A percentile compares a stretch with the other conserved stretches of the same genome.
Evolutionary conservation across 2,888 invertebrate species (phyloP).

Genomic region (Eristalis intricaria): DNA sequence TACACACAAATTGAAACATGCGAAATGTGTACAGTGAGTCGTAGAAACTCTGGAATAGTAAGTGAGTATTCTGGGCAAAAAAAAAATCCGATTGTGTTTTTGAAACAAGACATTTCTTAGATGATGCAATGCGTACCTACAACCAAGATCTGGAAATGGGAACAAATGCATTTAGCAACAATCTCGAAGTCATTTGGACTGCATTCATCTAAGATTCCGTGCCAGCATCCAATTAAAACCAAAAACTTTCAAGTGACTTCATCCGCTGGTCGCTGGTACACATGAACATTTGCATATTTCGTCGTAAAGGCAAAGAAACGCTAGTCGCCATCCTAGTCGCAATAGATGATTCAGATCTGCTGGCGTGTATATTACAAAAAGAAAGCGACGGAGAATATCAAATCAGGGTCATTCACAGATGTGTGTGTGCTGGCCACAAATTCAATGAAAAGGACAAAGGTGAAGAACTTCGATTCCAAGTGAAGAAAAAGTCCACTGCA

Average conservation of each 20-base stretch:
- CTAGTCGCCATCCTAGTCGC: background rate
- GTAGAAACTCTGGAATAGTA: background rate
- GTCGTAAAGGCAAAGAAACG: too few relatives aligned
- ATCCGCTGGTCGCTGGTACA: too few relatives aligned
- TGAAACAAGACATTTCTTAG: background rate
- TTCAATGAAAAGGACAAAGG: background rate
- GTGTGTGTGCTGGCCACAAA: background rate
- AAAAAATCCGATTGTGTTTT: background rate
- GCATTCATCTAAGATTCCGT: background rate
- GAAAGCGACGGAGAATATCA: background rate
- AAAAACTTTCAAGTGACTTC: background rate
- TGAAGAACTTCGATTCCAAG: background rate
- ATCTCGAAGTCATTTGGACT: background rate
- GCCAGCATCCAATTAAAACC: background rate
- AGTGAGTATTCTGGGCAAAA: background rate
- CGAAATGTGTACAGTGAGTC: slow-evolving; percentile 27
- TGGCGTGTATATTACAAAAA: background rate
- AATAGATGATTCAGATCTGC: background rate
- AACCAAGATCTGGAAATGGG: background rate
- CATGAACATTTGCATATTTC: too few relatives aligned
- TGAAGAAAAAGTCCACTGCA: background rate
- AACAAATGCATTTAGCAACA: background rate
- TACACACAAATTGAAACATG: background rate
- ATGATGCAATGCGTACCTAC: too few relatives aligned
- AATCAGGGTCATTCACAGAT: background rate